These are phyloP conservation scores for Austrolebias charrua DNA, from an alignment of 2,797 vertebrate species.

Conservation along the genomic window DNA sequence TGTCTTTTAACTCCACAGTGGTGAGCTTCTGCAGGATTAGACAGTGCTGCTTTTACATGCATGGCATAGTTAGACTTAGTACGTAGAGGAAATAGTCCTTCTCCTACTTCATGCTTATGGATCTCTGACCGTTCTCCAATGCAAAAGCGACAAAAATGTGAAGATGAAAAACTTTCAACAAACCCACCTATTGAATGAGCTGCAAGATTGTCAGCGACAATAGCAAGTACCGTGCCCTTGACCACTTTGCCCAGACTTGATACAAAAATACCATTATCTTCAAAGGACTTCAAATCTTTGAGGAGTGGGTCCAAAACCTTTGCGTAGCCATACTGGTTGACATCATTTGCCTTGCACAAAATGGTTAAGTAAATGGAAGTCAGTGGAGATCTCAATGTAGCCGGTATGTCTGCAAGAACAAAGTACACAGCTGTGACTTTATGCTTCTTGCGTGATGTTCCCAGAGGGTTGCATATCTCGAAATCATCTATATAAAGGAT, in stretches of 20 bases:
- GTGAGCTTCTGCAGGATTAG: constrained; percentile 3
- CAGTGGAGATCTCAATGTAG: constrained; percentile 2
- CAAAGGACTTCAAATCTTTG: constrained; percentile 11
- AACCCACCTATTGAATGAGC: constrained; percentile 14
- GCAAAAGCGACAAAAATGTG: constrained; percentile 5
- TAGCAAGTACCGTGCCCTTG: constrained; percentile 2
- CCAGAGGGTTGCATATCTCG: constrained; percentile 13
- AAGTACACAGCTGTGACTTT: constrained; percentile 14
- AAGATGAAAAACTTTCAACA: constrained; percentile 20
- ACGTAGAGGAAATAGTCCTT: constrained; percentile 9
- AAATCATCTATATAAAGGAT: constrained; percentile 11
- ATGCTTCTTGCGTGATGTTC: constrained; percentile 15
- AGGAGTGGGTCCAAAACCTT: constrained; percentile 7
- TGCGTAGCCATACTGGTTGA: not conserved
- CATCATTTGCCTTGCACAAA: constrained; percentile 13
- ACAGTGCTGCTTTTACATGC: constrained; percentile 19
- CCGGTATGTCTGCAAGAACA: constrained; percentile 21
- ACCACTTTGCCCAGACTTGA: constrained; percentile 12
- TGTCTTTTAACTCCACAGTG: constrained; percentile 22
- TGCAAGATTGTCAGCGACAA: constrained; percentile 4
- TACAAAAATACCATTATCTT: constrained; percentile 10
- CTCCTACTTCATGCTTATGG: constrained; percentile 9
- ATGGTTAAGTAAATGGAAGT: constrained; percentile 20
- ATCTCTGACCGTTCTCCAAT: constrained; percentile 13
- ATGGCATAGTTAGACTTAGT: not conserved